These are phyloP conservation scores for Phylloscopus trochilus DNA, from an alignment of 2,113 vertebrate species.

Conservation along the genomic window DNA sequence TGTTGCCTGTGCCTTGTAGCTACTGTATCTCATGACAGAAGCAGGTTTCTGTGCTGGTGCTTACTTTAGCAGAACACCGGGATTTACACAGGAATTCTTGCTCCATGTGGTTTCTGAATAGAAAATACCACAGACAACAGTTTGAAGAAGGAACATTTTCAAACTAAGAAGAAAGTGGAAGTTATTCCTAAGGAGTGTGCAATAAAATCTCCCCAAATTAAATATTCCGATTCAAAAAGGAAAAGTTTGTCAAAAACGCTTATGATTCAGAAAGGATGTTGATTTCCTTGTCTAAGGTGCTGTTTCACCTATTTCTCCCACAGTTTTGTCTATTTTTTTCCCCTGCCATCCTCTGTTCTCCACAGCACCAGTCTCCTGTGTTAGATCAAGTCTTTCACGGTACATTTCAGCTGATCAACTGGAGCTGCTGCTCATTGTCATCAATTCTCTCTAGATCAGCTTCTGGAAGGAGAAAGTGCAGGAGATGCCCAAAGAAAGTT, in stretches of 20 bases:
- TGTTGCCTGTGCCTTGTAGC: neutral
- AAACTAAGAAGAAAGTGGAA: neutral
- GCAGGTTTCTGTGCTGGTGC: neutral
- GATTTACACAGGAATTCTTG: neutral
- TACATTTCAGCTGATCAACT: neutral
- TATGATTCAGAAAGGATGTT: neutral
- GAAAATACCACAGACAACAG: neutral
- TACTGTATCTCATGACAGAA: fast-evolving
- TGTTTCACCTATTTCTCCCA: neutral
- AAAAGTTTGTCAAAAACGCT: neutral
- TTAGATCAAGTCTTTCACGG: neutral
- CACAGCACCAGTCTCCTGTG: neutral
- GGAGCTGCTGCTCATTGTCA: neutral
- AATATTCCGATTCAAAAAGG: neutral
- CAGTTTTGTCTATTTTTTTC: neutral
- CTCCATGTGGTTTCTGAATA: neutral
- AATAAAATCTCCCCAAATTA: neutral
- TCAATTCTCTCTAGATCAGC: neutral
- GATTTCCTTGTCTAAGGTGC: neutral
- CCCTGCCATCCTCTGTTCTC: neutral
- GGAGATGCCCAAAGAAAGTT: neutral
- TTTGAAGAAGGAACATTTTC: neutral
- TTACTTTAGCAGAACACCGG: neutral
- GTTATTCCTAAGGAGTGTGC: neutral
- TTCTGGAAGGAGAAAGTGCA: neutral